Evolutionary conservation across 1,140 invertebrate genomes (phyloP).

Genomic region (Vollenhovia emeryi): DNA sequence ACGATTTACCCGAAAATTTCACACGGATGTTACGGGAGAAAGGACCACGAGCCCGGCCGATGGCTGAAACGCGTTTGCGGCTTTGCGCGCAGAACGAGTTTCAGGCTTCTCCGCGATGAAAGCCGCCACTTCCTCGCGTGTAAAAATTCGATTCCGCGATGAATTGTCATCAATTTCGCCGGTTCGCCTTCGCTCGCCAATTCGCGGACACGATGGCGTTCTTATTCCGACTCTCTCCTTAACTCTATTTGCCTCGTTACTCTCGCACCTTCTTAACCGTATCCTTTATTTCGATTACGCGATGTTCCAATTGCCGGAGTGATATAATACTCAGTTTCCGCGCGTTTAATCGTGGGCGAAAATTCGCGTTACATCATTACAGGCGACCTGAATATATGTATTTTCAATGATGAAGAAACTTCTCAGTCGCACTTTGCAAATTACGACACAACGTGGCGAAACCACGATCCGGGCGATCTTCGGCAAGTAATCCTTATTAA

Average conservation of each 20-base stretch:
- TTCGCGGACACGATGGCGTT: constrained; percentile 3
- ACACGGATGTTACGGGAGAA: constrained; percentile 40
- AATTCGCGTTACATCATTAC: constrained; percentile 6
- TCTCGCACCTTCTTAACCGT: too few species aligned
- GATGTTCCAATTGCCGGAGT: not conserved
- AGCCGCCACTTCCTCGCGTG: constrained; percentile 41
- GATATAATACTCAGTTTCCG: not conserved
- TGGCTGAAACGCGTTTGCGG: constrained; percentile 40
- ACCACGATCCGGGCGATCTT: constrained; percentile 10
- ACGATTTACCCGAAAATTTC: constrained; percentile 49
- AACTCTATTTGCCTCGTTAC: not conserved
- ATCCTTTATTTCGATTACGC: not conserved
- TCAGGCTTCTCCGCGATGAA: constrained; percentile 43
- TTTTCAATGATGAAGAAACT: constrained; percentile 13
- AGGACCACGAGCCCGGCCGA: constrained; percentile 11
- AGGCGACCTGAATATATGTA: not conserved
- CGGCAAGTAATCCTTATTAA: constrained; percentile 39
- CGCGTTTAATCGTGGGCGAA: not conserved
- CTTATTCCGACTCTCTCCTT: not conserved
- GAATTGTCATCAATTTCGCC: constrained; percentile 29
- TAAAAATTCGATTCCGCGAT: constrained; percentile 44
- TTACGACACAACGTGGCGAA: constrained; percentile 18
- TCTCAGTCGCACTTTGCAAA: not conserved
- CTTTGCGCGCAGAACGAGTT: constrained; percentile 46
- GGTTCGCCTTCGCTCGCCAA: not conserved